Base-by-base conservation (phyloP, 2,113 vertebrate species). In the Cromileptes altivelis region DNA sequence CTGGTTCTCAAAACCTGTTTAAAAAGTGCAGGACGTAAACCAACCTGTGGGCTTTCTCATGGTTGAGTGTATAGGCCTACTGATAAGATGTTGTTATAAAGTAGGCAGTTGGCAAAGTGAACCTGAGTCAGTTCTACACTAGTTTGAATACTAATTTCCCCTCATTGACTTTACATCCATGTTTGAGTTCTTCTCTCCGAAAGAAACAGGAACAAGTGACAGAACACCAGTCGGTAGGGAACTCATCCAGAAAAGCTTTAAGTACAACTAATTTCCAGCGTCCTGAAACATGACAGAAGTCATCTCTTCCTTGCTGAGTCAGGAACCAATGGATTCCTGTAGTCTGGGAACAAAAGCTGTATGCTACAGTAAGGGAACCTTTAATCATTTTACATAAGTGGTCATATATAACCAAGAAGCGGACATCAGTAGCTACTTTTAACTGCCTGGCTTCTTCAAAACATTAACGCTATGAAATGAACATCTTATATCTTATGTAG, bases 151-250 rank as follows among this genome's bases (percentile, higher is more conserved):
- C 15, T 25, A 15, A 73, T 68, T 79, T 69, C 55, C 19, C 2
- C 21, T 27, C 12, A 49, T 58, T 67, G n/a, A 37, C 13, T 79
- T 23, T 21, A 27, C 50, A 60, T 30, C 19, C 33, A 64, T 30
- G 7, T 85, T 75, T 18, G 18, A 23, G 8, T 63, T 65, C 55
- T 12, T 12, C 65, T 6, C 37, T 65, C 65, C 21, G 19, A 76
- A 18, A 64, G 55, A 78, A 78, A 78, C 55, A 78, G 70, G 56
- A 74, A 69, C 15, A 23, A 23, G 17, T 14, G 11, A 25, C 21
- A 23, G 7, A 57, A 3, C 3, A 50, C 10, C 7, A 30, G 55
- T 1, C 0, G 18, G 3, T 42, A 13, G 45, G 23, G 25, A n/a
- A 50, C 18, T 18, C 21, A 25, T n/a, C 6, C 13, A 49, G 14